Base-by-base conservation (phyloP, 2,797 vertebrate genomes). In the Paramormyrops hopkinsi region DNA sequence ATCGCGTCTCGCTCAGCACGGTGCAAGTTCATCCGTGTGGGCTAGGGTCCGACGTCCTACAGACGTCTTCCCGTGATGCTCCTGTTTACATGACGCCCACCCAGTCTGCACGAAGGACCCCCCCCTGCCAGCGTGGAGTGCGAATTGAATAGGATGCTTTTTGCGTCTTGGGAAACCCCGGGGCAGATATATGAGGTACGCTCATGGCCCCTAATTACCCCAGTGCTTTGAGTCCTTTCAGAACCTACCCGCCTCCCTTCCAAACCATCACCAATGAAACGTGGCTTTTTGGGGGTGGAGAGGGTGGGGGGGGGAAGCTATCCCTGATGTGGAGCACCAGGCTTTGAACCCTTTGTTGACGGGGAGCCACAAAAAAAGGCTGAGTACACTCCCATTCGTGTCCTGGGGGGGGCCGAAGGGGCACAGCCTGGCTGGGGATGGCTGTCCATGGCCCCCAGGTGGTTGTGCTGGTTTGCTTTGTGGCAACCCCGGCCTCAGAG, bases 131-230 rank as follows among this genome's bases (percentile, higher is more conserved):
- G 83, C 29, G 25, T 37, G 76, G 29, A 88, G 86, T n/a, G 48
- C 87, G 46, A 88, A 85, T 37, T 91, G 86, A 92, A 91, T 89
- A 87, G 89, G 87, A 89, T 79, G 82, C 54, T 59, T 76, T 83
- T 90, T 89, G 54, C 25, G 48, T 90, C 85, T 90, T 90, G 86
- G 88, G 89, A 90, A 73, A 88, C 88, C 88, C 76, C 48, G 17
- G 88, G 89, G 89, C 90, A 90, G 85, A 90, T 90, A 91, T 91
- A 89, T 88, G 85, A n/a, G 44, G 25, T 50, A 88, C 54, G 82
- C 48, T 84, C 53, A 89, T 65, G 88, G 90, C 84, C 41, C 73
- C 88, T 92, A 90, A 92, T 91, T 91, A 88, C 90, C 82, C 87
- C 84, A 33, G 46, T 87, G 82, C 91, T 89, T 88, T 7, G 87